Evolutionary conservation across 1,140 invertebrate species (phyloP), one percentile per base, ranked within the genome.

Genomic region (Drosophila jambulina): DNA sequence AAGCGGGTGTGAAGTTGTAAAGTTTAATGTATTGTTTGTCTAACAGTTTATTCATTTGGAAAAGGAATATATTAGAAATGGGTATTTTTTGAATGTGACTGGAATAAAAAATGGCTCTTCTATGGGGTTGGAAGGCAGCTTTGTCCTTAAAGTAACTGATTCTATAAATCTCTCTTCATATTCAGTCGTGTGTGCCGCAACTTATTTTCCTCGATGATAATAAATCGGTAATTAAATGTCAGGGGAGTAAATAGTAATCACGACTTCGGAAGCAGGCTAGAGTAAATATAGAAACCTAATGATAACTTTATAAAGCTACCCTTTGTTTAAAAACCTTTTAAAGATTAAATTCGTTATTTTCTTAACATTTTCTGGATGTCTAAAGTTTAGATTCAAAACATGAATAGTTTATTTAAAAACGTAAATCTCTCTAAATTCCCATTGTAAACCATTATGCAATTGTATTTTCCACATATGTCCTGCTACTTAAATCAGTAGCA

Each of bases 21-120:
- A 90, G 82, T 90, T 90, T 91, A 91, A 87, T 87, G 82, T 82
- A 90, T 91, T 90, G 85, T 90, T 90, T 90, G 85, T 81, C 78
- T 90, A 90, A 79, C 85, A 90, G 85, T 88, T 88, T 90, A 88
- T 90, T 88, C 85, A 90, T 88, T 88, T 88, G 85, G 85, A 88
- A 88, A 78, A 64, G 49, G 68, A 84, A 75, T 60, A 72, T 72
- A 49, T 72, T 71, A 48, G 42, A 58, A 70, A 70, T 71, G 23
- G 38, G 7, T 49, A 36, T 71, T 70, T 54, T 40, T 75, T 25
- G 45, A 72, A 61, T 85, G 82, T 72, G 71, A 76, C 78, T 83
- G 61, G 77, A 71, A 84, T 83, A 71, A 63, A 69, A 87, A 80
- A 79, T 59, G 51, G 38, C 19, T 58, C 36, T 40, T 8, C 23